Base-by-base conservation (phyloP, 2,888 invertebrate genomes). In the Anticlea derivata region DNA sequence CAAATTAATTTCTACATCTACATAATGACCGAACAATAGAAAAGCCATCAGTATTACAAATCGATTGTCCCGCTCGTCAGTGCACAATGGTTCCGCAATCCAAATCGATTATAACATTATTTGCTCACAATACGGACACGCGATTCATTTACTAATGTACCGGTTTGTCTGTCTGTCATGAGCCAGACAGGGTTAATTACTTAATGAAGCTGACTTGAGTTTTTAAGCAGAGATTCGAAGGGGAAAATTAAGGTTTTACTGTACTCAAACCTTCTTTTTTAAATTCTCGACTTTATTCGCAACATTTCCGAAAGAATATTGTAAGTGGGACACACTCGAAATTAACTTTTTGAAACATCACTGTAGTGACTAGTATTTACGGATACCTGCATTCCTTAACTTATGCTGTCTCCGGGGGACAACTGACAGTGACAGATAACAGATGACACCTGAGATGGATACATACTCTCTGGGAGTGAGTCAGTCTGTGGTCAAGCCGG, bases 111-210 rank as follows among this genome's bases (percentile, higher is more conserved):
- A 54, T 22, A 51, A 27, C 39, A 20, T 11, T 50, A 43, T 41
- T 35, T 27, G 48, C n/a, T 17, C 37, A 34, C 39, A 17, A 43
- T 35, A 56, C 50, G 26, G 51, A 38, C 54, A 51, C 56, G 56
- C 54, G 35, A 54, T 61, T 50, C 59, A 61, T 61, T 61, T 54
- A 47, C 57, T 61, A 61, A 61, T 61, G 61, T 53, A 20, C 37
- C 31, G 24, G 52, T 38, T 39, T 49, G 53, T 48, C 46, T 40
- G 58, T 44, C 54, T 53, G 59, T 47, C 56, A 50, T 44, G 48
- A 46, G 33, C 48, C 37, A 50, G 57, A 39, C 49, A 22, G 7
- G 11, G 47, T 46, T 55, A 49, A 60, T 60, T 57, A 55, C 49
- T 57, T 57, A 58, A 59, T 59, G 53, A 57, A 51, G 46, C 39